Evolutionary conservation across 2,113 vertebrate genomes (phyloP), one percentile per base, ranked within the genome.

Genomic region (Thomomys bottae): DNA sequence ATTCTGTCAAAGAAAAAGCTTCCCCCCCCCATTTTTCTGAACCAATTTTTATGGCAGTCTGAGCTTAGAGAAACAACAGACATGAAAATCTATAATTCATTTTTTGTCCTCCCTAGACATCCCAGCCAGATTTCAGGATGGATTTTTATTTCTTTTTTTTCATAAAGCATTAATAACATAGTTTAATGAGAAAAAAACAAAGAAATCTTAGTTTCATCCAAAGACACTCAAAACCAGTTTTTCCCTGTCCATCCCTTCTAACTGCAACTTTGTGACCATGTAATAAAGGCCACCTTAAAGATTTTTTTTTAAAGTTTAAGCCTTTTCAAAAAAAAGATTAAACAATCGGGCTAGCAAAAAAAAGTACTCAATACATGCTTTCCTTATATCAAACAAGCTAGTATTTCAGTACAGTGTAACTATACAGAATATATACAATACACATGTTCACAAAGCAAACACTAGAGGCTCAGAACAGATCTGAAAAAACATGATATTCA

Each of bases 351-450:
- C 98, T 98, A 99, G 98, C 98, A n/a, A 98, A 98, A 98, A n/a
- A 99, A 98, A 97, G 98, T 98, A 98, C 98, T 98, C 98, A 98
- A 98, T 98, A 99, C 98, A 98, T 98, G 98, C 98, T 98, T 98
- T 98, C 98, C 98, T 97, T 98, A 97, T 98, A 98, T 98, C 98
- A 98, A 98, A 99, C 98, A 98, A 98, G 98, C 98, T 98, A 98
- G 95, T 98, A 98, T 98, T 98, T 98, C 98, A 98, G 96, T 97
- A 98, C 98, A 98, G 97, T 98, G 97, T 98, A 98, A 98, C 98
- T 98, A 98, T 98, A 99, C 98, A 99, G 98, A 98, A 98, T 98
- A 98, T 98, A 98, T 98, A 98, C 98, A 98, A 96, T 97, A 98
- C 98, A 98, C 97, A 71, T 97, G 96, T 97, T 98, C 98, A 98